Percentiles rank a stretch among this genome's conserved stretches.
phyloP scores from a whole-genome alignment of 2,888 invertebrate genomes.

The Cryptocheilus praepositus region DNA sequence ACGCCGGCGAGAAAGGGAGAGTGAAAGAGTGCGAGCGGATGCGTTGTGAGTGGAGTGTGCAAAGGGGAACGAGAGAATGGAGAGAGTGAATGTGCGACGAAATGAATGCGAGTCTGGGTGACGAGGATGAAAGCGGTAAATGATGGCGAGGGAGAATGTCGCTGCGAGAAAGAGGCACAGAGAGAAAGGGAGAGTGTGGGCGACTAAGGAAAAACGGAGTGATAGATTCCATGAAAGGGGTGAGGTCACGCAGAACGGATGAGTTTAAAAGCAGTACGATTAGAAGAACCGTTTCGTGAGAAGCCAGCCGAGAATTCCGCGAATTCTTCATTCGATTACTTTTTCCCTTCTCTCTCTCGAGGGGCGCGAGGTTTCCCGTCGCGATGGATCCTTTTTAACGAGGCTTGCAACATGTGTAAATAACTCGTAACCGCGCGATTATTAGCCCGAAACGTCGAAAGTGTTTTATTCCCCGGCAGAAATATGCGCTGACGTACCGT shows the following conservation, averaged over 20 bases:
- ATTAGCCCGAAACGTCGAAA: neutral
- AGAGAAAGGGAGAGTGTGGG: conserved; percentile 13
- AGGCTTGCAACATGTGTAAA: conserved; percentile 1
- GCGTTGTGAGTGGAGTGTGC: neutral
- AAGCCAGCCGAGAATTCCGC: conserved; percentile 45
- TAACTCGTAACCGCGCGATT: neutral
- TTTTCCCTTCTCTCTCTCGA: conserved; percentile 7
- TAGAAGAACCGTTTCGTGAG: conserved; percentile 43
- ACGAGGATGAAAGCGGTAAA: neutral
- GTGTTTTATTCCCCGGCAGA: neutral
- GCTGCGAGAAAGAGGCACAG: conserved; percentile 13
- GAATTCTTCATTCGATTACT: conserved; percentile 15
- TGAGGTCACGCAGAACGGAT: conserved; percentile 33
- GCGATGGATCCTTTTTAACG: conserved; percentile 3
- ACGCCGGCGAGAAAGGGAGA: no score
- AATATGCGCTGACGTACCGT: conserved; percentile 6
- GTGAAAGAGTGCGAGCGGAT: neutral
- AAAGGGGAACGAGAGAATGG: conserved; percentile 26
- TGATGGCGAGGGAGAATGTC: no score
- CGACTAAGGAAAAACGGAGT: conserved; percentile 16
- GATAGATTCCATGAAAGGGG: conserved; percentile 33
- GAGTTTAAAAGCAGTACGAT: conserved; percentile 47
- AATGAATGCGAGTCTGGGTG: conserved; percentile 10
- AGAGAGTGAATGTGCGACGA: neutral
- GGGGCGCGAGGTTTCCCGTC: no score